Base-by-base conservation (phyloP, 2,888 invertebrate genomes). In the Lithophane leautieri region DNA sequence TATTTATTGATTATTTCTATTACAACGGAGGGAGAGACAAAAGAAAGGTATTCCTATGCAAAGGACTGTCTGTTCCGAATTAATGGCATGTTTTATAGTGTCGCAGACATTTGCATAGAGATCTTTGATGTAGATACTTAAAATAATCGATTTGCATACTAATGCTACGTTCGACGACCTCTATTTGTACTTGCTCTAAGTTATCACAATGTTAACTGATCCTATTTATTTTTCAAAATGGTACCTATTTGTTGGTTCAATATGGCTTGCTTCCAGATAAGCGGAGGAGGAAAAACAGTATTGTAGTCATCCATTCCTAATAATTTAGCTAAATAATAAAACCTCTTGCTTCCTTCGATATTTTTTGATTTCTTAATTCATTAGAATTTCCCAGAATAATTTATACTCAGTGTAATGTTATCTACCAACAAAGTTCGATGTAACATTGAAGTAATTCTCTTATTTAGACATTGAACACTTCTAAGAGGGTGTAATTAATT, bases 1-100 rank as follows among this genome's bases (percentile, higher is more conserved):
- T 88, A 90, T 89, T 91, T 88, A 90, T 89, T 82, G 85, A 85
- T 84, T 81, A 82, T 84, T 86, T 85, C 80, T 86, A 84, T 86
- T 87, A 86, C 71, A 70, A 79, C 56, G 72, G 74, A 76, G 78
- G 62, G 63, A 74, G 75, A 87, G 82, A 87, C 80, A 85, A 87
- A 78, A 84, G 87, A 83, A 84, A 84, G 74, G 76, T 81, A 86
- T 89, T 88, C 85, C 74, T 82, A 89, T 87, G 84, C 82, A 81
- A 88, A 89, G 79, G 75, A 84, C 70, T 74, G 76, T 80, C 80
- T 78, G 76, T 69, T 71, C 28, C 63, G 81, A 88, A 78, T 77
- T 75, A 88, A 83, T 85, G 80, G 71, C 19, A 67, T 83, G 76
- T 84, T 86, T 88, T 84, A 84, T 86, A 77, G 81, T 79, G 75